Conservation (phyloP, 2,888 invertebrate species). For the Ommatoiulus sabulosus region DNA sequence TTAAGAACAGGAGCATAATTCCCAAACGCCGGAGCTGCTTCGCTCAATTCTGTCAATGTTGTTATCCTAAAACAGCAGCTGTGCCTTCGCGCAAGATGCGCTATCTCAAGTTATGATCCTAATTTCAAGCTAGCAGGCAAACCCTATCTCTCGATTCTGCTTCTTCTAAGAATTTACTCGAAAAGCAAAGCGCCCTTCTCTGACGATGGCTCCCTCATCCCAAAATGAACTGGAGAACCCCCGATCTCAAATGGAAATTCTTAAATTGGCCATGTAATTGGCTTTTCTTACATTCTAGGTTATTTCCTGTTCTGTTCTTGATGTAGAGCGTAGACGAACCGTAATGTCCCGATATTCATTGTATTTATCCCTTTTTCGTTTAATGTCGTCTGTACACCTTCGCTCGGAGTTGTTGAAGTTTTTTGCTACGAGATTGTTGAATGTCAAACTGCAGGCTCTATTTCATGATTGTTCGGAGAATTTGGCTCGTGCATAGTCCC, state of each 20-base stretch:
- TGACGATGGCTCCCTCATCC: not conserved
- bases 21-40: not conserved
- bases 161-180: not conserved
- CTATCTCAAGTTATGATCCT: slow-evolving; percentile 40
- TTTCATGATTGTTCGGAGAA: too few relatives aligned
- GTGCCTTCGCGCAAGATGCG: not conserved
- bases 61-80: slow-evolving; percentile 31
- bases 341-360: not conserved
- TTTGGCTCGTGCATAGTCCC: too few relatives aligned
- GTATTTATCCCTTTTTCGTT: too few relatives aligned
- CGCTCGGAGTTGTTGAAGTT: too few relatives aligned
- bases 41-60: not conserved
- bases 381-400: too few relatives aligned
- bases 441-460: too few relatives aligned
- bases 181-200: not conserved
- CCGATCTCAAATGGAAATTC: not conserved
- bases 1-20: slow-evolving; percentile 31
- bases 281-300: not conserved
- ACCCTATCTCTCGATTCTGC: not conserved
- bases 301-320: not conserved
- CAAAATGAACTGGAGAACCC: not conserved
- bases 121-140: slow-evolving; percentile 6
- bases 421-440: too few relatives aligned
- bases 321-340: not conserved
- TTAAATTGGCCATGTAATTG: slow-evolving; percentile 27